Percentiles rank a stretch among this genome's conserved stretches.
Evolutionary conservation across 2,113 vertebrate species (phyloP).

Genomic region (Pelmatolapia mariae): DNA sequence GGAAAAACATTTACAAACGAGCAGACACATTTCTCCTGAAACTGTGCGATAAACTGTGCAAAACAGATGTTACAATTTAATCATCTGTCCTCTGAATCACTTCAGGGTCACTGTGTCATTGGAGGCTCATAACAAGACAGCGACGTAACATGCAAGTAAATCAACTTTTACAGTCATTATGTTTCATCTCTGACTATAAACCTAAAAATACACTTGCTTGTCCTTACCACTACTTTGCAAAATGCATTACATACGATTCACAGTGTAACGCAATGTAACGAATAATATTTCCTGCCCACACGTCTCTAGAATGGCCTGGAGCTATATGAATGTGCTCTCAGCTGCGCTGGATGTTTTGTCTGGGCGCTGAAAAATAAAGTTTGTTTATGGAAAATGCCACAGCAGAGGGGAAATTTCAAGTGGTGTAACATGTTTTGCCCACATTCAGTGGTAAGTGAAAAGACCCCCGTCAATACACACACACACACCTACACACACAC

Average conservation of each 20-base stretch:
- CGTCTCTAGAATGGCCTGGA: neutral
- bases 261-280: neutral
- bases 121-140: neutral
- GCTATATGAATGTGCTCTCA: neutral
- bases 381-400: constrained; percentile 59
- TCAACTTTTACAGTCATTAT: neutral
- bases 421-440: constrained; percentile 50
- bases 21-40: neutral
- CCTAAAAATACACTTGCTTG: neutral
- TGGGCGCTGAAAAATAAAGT: constrained; percentile 49
- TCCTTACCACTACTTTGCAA: neutral
- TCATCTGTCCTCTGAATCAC: constrained; percentile 29
- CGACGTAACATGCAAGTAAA: neutral
- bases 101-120: constrained; percentile 14
- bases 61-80: constrained; percentile 47
- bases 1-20: neutral
- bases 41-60: neutral
- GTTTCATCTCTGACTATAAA: neutral
- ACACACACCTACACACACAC: neutral
- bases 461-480: constrained; percentile 16
- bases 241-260: neutral
- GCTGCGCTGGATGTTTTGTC: constrained; percentile 51
- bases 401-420: constrained; percentile 44
- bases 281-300: neutral
- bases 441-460: constrained; percentile 32